These are phyloP conservation scores for Pegoplata infirma DNA, from an alignment of 2,888 invertebrate species.

Conservation along the genomic window DNA sequence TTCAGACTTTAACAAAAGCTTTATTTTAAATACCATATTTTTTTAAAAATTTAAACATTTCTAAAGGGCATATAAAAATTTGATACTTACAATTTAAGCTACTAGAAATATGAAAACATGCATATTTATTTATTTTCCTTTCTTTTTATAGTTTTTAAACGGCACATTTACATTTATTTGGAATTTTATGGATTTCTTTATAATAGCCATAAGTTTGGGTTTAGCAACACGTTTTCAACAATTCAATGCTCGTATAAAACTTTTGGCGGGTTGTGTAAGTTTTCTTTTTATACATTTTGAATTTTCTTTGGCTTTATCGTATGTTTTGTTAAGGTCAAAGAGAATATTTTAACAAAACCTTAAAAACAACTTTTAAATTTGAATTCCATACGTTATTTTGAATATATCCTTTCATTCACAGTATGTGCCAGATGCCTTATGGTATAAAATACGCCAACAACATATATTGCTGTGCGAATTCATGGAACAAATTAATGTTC, in stretches of 20 bases:
- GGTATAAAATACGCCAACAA: conserved; percentile 84
- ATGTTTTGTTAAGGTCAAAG: not conserved
- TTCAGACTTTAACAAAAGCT: no score
- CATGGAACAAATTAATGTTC: conserved; percentile 81
- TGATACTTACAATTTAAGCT: no score
- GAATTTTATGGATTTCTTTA: conserved; percentile 87
- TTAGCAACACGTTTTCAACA: conserved; percentile 83
- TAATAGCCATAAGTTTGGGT: conserved; percentile 84
- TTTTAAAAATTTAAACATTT: no score
- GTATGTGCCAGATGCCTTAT: conserved; percentile 76
- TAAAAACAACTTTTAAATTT: conserved; percentile 11
- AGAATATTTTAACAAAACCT: not conserved
- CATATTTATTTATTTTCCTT: not conserved
- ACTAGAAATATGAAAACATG: no score
- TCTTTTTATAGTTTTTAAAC: conserved; percentile 65
- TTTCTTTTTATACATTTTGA: not conserved
- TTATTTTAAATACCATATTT: no score
- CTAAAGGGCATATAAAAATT: no score
- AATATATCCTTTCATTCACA: no score
- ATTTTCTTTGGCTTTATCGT: not conserved
- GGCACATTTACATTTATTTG: conserved; percentile 81
- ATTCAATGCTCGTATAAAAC: conserved; percentile 78
- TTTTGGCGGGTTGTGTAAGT: conserved; percentile 68
- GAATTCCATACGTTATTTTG: not conserved
- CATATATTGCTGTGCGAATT: conserved; percentile 83